Evolutionary conservation across 2,888 invertebrate species (phyloP), one percentile per base, ranked within the genome.

Genomic region (Eristalis arbustorum): DNA sequence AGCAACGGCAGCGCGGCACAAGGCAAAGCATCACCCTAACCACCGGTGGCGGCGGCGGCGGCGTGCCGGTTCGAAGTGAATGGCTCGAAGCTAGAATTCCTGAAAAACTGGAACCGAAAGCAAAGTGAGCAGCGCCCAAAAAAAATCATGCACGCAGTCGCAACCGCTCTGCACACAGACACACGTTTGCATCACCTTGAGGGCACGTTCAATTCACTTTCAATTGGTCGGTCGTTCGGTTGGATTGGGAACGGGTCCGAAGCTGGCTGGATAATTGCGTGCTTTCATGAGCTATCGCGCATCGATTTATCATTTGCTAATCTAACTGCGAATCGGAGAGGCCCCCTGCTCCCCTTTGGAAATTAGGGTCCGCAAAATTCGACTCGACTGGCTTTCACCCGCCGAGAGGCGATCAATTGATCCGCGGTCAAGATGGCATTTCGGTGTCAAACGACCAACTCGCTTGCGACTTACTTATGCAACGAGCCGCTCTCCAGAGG

Each of bases 191-290:
- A 18, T 18, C 69, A 74, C 85, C 82, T 82, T 78, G 85, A 81
- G 85, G 85, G 85, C 77, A 81, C 64, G 62, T 77, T 85, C 73
- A 82, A 82, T 85, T 85, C 85, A 85, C 85, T 85, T 85, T 85
- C 85, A 74, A 82, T 82, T 63, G 75, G 71, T 79, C 28, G 56
- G 37, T 42, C 42, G 25, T n/a, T n/a, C 3, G 13, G 0, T n/a
- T 4, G 18, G 18, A 2, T 49, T 49, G 49, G 40, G 63, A 31
- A 25, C 42, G 37, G 25, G 42, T 34, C 42, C 23, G 13, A 13
- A 25, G 59, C 40, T 28, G 56, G 57, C n/a, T 22, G 42, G 64
- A 62, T 74, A 68, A 80, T 74, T 74, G 73, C 57, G 6, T 31
- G 56, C 68, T 66, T 79, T 81, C 73, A 76, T 61, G 73, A 81